Conservation (phyloP, 2,797 vertebrate species). For the Nannoperca obscura region DNA sequence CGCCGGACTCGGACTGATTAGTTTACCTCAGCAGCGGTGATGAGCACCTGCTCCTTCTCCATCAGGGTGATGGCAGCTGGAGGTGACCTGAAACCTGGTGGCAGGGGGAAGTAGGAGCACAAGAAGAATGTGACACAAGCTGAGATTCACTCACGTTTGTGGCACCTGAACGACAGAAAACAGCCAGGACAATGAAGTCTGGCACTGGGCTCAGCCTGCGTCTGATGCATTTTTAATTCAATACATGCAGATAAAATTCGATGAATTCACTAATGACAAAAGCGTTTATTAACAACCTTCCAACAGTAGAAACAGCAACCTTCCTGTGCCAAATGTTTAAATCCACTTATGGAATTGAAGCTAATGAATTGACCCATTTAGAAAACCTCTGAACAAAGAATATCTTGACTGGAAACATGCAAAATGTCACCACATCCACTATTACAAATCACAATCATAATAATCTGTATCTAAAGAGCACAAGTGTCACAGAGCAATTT, state of each 20-base stretch:
- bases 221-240: not conserved
- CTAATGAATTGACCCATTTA: slow-evolving; percentile 23
- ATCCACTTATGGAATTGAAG: not conserved
- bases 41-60: slow-evolving; percentile 79
- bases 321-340: not conserved
- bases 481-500: not conserved
- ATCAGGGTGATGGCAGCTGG: slow-evolving; percentile 83
- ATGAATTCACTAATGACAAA: not conserved
- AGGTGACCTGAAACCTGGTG: slow-evolving; percentile 71
- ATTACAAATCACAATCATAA: not conserved
- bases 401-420: slow-evolving; percentile 3
- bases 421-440: not conserved
- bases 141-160: not conserved
- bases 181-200: not conserved
- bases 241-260: not conserved
- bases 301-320: slow-evolving; percentile 1
- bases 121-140: not conserved
- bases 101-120: slow-evolving; percentile 16
- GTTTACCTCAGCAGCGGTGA: slow-evolving; percentile 81
- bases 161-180: not conserved
- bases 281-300: slow-evolving; percentile 7
- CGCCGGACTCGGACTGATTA: slow-evolving; percentile 16
- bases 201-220: not conserved
- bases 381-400: slow-evolving; percentile 8
- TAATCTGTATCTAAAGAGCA: not conserved